Conservation (phyloP, 2,888 invertebrate species). For the Hedychridium roseum region DNA sequence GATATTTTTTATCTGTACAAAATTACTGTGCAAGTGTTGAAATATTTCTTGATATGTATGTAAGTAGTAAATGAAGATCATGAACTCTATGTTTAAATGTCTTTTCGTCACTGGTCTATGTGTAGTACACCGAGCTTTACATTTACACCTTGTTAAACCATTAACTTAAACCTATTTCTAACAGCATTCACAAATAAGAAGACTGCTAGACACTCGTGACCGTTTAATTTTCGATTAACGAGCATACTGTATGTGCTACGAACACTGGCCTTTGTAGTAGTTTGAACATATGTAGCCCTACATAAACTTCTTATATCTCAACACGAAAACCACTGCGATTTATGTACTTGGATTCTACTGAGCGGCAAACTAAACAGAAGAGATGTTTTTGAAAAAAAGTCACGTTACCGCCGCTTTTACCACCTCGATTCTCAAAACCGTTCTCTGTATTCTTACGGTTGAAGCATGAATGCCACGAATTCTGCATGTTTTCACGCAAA, state of each 20-base stretch:
- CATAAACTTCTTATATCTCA: no score
- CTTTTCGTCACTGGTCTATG: not conserved
- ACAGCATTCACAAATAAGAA: no score
- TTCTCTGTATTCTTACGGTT: constrained; percentile 27
- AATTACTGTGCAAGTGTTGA: not conserved
- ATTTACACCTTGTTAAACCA: no score
- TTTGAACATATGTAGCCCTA: constrained; percentile 36
- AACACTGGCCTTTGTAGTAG: constrained; percentile 58
- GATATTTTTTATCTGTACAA: not conserved
- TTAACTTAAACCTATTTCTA: no score
- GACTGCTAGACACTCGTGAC: constrained; percentile 23
- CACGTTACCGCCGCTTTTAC: no score
- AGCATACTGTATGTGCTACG: constrained; percentile 29
- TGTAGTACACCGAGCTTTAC: no score
- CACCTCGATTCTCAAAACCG: no score
- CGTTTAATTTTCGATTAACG: constrained; percentile 24
- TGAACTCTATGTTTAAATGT: not conserved
- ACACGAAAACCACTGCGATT: no score
- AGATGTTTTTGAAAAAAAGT: no score
- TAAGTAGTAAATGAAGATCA: not conserved
- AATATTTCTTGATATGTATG: not conserved
- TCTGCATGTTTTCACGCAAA: no score
- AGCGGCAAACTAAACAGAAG: no score
- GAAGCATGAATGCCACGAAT: constrained; percentile 40
- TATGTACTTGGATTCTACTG: no score